Conservation (phyloP, 53 echinoderm and acorn worm genomes). For the Holothuria leucospilota region DNA sequence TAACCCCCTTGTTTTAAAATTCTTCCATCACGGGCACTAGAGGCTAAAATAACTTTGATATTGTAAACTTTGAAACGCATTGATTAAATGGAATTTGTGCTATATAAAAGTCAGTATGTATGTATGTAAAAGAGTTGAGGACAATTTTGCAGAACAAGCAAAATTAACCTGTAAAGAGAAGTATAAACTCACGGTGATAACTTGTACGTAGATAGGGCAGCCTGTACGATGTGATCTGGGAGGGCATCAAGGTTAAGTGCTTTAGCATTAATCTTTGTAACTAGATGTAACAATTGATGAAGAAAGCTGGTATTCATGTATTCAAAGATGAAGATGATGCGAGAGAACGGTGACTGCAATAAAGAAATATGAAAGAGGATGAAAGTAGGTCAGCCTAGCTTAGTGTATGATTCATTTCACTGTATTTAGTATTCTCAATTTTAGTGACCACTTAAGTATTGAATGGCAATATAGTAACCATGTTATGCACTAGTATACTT, state of each 20-base stretch:
- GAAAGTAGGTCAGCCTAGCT: too few species aligned
- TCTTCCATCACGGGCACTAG: too few species aligned
- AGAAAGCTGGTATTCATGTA: constrained; percentile 95
- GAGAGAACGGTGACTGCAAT: constrained; percentile 89
- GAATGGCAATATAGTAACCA: too few species aligned
- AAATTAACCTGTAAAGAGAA: too few species aligned
- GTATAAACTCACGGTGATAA: constrained; percentile 78
- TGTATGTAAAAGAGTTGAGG: too few species aligned
- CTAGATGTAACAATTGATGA: constrained; percentile 76
- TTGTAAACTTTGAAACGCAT: too few species aligned
- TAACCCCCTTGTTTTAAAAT: too few species aligned
- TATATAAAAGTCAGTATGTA: too few species aligned
- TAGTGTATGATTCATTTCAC: neutral
- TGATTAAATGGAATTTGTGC: too few species aligned
- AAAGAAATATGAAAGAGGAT: neutral
- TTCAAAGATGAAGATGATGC: constrained; percentile 93
- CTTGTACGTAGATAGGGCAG: constrained; percentile 97
- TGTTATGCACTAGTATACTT: too few species aligned
- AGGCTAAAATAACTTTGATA: too few species aligned
- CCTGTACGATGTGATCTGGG: constrained; percentile 92
- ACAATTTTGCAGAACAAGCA: too few species aligned
- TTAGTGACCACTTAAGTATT: neutral
- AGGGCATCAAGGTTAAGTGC: constrained; percentile 84
- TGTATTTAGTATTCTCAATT: neutral
- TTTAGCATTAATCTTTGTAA: constrained; percentile 86